Evolutionary conservation across 2,113 vertebrate species (phyloP).

Genomic region (Aythya baeri): DNA sequence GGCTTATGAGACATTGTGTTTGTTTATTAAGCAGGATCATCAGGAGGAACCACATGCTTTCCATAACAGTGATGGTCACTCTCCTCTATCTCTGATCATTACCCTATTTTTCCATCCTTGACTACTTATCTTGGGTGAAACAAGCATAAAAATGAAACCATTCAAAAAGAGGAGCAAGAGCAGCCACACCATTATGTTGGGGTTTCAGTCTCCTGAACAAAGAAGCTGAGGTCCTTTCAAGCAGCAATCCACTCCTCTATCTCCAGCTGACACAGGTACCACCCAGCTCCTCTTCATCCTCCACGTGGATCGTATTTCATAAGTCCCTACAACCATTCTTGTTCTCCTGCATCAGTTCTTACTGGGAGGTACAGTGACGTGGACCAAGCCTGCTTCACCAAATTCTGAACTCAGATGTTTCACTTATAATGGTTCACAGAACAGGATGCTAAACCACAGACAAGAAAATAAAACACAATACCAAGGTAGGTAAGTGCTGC

Average conservation of each 20-base stretch:
- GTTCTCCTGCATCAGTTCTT: not conserved
- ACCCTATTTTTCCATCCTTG: not conserved
- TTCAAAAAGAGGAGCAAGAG: not conserved
- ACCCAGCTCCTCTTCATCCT: not conserved
- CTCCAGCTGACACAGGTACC: not conserved
- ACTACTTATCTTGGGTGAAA: not conserved
- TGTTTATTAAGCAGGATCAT: not conserved
- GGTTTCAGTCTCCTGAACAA: not conserved
- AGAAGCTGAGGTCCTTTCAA: not conserved
- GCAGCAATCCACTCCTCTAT: not conserved
- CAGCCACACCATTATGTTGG: not conserved
- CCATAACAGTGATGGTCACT: rapidly evolving
- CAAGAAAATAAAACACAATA: not conserved
- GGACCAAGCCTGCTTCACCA: not conserved
- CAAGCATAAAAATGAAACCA: not conserved
- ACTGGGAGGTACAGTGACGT: rapidly evolving
- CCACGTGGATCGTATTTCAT: not conserved
- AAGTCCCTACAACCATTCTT: not conserved
- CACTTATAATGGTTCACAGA: not conserved
- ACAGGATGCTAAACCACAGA: not conserved
- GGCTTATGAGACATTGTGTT: rapidly evolving
- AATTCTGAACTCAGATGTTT: not conserved
- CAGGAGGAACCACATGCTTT: not conserved
- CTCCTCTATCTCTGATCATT: not conserved
- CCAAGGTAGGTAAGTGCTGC: not conserved